Evolutionary conservation across 2,888 invertebrate species (phyloP).

Genomic region (Eupeodes latifasciatus): DNA sequence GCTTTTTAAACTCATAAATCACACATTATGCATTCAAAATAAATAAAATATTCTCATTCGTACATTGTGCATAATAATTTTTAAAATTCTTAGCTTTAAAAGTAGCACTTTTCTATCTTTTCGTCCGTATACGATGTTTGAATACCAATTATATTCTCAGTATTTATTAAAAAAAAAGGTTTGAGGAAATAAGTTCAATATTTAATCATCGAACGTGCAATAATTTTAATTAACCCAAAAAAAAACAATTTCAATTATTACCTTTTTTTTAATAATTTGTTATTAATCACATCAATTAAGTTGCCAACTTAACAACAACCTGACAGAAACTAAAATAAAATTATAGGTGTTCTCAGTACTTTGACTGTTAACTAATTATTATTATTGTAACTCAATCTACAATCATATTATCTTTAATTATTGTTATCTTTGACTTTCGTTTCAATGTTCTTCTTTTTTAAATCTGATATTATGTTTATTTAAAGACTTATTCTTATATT

Average conservation of each 20-base stretch:
- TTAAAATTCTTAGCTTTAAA: too few relatives aligned
- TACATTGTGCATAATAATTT: too few relatives aligned
- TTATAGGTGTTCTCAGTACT: not conserved
- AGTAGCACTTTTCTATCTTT: not conserved
- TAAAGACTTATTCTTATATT: not conserved
- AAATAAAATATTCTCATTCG: too few relatives aligned
- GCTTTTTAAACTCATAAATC: conserved; percentile 1
- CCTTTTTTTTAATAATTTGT: not conserved
- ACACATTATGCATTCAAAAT: not conserved
- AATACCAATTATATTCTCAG: not conserved
- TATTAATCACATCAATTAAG: conserved; percentile 13
- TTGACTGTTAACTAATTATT: conserved; percentile 5
- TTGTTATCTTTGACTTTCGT: not conserved
- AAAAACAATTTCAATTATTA: not conserved
- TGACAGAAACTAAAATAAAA: not conserved
- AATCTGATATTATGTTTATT: conserved; percentile 1
- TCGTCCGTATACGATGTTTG: not conserved
- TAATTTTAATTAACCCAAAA: not conserved
- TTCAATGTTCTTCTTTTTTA: not conserved
- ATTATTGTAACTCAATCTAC: not conserved
- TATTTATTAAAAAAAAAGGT: not conserved
- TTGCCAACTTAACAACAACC: conserved; percentile 9
- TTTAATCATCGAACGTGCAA: not conserved
- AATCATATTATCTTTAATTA: not conserved
- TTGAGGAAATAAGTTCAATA: conserved; percentile 6